Percentiles rank a stretch among this genome's conserved stretches.
Conservation (phyloP, 2,888 invertebrate species). For the Athrips mouffetella region DNA sequence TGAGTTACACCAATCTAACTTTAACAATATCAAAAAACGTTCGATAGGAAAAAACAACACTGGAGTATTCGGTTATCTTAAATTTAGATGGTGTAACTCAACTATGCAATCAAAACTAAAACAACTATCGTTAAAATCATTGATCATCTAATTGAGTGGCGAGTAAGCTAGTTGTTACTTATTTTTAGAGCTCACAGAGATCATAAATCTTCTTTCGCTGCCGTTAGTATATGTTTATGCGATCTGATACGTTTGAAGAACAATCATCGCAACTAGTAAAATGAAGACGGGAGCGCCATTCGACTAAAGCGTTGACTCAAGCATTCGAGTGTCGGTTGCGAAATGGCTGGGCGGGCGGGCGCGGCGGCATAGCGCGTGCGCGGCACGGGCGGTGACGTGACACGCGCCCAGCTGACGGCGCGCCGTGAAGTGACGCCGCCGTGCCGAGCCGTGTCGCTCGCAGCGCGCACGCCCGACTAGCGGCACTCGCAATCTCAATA, state of each 20-base stretch:
- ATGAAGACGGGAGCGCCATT: conserved; percentile 11
- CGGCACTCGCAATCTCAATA: neutral
- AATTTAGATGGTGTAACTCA: no score
- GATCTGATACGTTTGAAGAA: conserved; percentile 4
- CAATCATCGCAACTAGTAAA: neutral
- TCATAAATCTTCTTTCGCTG: neutral
- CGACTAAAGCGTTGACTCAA: no score
- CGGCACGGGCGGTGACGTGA: conserved; percentile 43
- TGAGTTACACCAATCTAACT: no score
- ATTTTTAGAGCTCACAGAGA: neutral
- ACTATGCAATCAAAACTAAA: no score
- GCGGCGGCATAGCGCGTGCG: conserved; percentile 58
- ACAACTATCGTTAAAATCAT: no score
- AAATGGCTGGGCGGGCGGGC: conserved; percentile 34
- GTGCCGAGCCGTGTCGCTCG: conserved; percentile 36
- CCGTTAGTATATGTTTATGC: neutral
- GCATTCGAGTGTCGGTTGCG: conserved; percentile 30
- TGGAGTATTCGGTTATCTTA: no score
- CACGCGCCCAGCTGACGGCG: conserved; percentile 63
- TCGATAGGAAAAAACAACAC: no score
- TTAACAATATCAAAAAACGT: no score
- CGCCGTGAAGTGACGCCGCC: conserved; percentile 24
- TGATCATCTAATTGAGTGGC: no score
- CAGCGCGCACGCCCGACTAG: conserved; percentile 47
- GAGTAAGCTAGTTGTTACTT: no score